Conservation (phyloP, 2,888 invertebrate species). For the Drosophila neutralis region DNA sequence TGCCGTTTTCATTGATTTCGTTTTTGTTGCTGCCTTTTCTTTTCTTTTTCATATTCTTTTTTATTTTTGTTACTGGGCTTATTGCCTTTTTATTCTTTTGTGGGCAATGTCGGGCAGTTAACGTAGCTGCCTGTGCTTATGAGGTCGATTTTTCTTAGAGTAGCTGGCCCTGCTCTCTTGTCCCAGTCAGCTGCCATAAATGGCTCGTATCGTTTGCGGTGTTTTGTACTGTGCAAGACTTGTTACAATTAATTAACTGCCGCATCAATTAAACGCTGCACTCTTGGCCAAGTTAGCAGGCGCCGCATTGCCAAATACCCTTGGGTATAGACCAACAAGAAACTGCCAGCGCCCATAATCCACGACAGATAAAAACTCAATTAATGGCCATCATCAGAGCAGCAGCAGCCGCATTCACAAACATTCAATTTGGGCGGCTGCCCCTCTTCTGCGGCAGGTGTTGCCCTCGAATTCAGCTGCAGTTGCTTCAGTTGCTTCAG, state of each 20-base stretch:
- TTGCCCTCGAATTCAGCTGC: slow-evolving; percentile 12
- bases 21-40: slow-evolving; percentile 12
- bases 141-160: slow-evolving; percentile 61
- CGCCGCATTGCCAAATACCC: slow-evolving; percentile 58
- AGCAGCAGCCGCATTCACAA: slow-evolving; percentile 33
- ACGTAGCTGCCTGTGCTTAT: slow-evolving; percentile 69
- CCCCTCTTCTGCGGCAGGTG: slow-evolving; percentile 11
- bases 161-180: neutral
- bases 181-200: slow-evolving; percentile 56
- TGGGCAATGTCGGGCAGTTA: slow-evolving; percentile 55
- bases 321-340: slow-evolving; percentile 38
- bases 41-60: neutral
- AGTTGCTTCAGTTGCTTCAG: slow-evolving; percentile 1
- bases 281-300: slow-evolving; percentile 40
- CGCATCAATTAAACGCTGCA: slow-evolving; percentile 71
- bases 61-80: slow-evolving; percentile 3
- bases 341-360: slow-evolving; percentile 58
- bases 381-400: slow-evolving; percentile 62
- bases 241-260: slow-evolving; percentile 78
- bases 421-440: slow-evolving; percentile 15
- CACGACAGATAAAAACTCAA: slow-evolving; percentile 72
- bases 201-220: slow-evolving; percentile 60
- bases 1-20: slow-evolving; percentile 62
- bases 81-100: slow-evolving; percentile 9
- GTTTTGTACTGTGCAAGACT: slow-evolving; percentile 63